These are phyloP conservation scores for Corythornis vintsioides DNA, from an alignment of 2,113 vertebrate species.

Conservation along the genomic window DNA sequence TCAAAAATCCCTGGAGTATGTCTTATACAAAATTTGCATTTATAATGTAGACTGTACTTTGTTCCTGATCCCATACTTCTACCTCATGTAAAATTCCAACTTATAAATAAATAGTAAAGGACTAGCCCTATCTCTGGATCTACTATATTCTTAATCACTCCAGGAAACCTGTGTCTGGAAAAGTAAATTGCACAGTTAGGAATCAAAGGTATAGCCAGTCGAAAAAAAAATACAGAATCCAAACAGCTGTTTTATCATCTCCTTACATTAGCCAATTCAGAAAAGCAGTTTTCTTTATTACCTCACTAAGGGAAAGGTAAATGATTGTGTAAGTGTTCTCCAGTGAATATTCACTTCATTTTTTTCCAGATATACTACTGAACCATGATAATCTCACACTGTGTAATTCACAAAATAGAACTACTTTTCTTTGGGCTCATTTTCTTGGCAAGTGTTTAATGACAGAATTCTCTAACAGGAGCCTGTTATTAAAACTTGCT, in stretches of 20 bases:
- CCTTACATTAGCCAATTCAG: neutral
- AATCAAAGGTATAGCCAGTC: neutral
- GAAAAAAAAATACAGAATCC: neutral
- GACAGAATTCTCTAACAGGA: neutral
- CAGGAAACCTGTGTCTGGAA: neutral
- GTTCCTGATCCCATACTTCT: neutral
- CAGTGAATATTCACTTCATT: neutral
- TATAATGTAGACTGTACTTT: constrained; percentile 2
- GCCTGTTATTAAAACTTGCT: neutral
- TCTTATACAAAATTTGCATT: constrained; percentile 23
- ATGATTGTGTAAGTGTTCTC: neutral
- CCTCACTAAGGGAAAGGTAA: neutral
- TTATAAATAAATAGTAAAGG: neutral
- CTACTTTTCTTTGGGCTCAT: neutral
- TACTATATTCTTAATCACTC: neutral
- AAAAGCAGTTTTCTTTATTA: neutral
- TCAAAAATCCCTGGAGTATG: neutral
- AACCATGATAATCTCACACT: neutral
- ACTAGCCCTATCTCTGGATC: neutral
- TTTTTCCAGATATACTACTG: neutral
- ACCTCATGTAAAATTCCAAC: constrained; percentile 37
- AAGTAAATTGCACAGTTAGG: neutral
- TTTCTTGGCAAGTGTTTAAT: neutral
- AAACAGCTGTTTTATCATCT: neutral
- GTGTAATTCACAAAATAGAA: neutral